Conservation (phyloP, 1,140 invertebrate species). For the Sesamia nonagrioides region DNA sequence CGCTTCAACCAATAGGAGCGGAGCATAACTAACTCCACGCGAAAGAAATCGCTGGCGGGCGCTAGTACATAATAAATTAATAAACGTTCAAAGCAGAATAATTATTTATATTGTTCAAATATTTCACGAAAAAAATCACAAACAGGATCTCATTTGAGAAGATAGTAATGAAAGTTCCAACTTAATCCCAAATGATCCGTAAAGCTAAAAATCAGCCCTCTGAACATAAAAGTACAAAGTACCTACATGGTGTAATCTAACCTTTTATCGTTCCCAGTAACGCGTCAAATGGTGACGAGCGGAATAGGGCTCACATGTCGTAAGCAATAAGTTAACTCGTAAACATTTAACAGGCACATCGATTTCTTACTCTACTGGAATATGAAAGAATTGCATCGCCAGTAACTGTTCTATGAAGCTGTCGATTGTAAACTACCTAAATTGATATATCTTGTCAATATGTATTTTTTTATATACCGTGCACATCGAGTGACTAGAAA, state of each 20-base stretch:
- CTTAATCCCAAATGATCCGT: background rate
- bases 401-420: background rate
- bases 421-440: background rate
- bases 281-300: slow-evolving; percentile 33
- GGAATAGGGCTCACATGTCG: slow-evolving; percentile 53
- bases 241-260: slow-evolving; percentile 3
- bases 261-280: slow-evolving; percentile 45
- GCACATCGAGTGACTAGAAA: no score
- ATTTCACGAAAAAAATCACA: no score
- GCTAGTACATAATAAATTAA: no score
- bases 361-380: slow-evolving; percentile 61
- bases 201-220: background rate
- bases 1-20: no score
- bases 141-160: no score
- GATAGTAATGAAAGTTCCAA: no score
- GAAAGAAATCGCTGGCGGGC: no score
- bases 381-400: background rate
- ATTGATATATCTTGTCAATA: no score
- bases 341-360: slow-evolving; percentile 74
- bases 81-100: no score
- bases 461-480: no score
- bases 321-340: slow-evolving; percentile 65
- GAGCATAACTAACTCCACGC: no score
- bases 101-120: no score
- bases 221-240: background rate